These are phyloP conservation scores for Eugnorisma glareosa DNA, from an alignment of 2,888 invertebrate species.

Conservation along the genomic window DNA sequence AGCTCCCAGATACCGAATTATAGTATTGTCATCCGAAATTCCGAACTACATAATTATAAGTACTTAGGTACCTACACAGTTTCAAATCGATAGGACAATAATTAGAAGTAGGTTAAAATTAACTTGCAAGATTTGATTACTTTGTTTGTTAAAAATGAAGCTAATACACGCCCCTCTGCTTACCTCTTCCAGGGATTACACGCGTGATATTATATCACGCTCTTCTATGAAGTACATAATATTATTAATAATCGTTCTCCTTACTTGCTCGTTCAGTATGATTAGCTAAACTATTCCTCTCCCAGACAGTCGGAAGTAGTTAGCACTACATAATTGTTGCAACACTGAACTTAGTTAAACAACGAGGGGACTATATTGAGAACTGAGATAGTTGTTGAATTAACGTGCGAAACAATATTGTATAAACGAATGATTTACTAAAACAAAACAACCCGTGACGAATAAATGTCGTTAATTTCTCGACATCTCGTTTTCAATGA, in stretches of 20 bases:
- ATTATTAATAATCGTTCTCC: constrained; percentile 2
- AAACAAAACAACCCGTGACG: background rate
- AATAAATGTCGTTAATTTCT: background rate
- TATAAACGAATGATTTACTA: background rate
- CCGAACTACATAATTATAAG: no score
- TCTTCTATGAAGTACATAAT: background rate
- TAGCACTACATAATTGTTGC: constrained; percentile 34
- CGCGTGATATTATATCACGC: background rate
- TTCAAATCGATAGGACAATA: background rate
- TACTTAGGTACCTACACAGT: no score
- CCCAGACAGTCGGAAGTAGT: constrained; percentile 33
- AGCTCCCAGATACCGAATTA: background rate
- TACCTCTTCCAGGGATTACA: background rate
- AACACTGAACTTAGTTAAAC: constrained; percentile 29
- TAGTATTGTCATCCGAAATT: background rate
- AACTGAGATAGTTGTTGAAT: constrained; percentile 8
- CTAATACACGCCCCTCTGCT: background rate
- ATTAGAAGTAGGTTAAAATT: background rate
- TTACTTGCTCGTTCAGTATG: constrained; percentile 29
- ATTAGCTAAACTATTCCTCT: constrained; percentile 50
- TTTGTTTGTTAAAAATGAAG: no score
- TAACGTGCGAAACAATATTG: background rate
- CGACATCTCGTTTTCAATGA: no score
- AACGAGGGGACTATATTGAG: constrained; percentile 10
- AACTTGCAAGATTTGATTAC: background rate